Evolutionary conservation across 2,888 invertebrate species (phyloP).

Genomic region (Leucoptera coffeella): DNA sequence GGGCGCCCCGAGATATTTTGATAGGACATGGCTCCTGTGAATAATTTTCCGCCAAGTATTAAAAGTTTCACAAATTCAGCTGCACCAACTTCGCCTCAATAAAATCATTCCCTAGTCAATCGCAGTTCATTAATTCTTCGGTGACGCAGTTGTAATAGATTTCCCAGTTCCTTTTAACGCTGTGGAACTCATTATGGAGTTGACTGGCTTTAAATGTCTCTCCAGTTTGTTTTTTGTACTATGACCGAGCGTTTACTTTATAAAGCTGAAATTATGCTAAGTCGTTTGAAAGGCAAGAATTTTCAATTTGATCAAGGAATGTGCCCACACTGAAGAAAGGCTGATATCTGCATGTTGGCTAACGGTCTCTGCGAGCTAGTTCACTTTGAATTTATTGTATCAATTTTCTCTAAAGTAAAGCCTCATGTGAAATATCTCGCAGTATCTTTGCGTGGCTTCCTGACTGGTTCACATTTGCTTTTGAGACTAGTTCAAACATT

Average conservation of each 20-base stretch:
- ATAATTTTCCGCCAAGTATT: constrained; percentile 33
- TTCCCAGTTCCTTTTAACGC: too few species aligned
- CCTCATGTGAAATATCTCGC: constrained; percentile 2
- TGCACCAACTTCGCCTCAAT: background rate
- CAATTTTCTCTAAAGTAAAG: constrained; percentile 18
- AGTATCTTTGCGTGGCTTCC: background rate
- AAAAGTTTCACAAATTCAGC: constrained; percentile 33
- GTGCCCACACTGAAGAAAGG: constrained; percentile 20
- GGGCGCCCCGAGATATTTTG: constrained; percentile 54
- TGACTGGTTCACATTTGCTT: too few species aligned
- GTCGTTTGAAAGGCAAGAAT: too few species aligned
- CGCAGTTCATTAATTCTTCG: too few species aligned
- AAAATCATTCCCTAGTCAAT: too few species aligned
- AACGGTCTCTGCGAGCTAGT: constrained; percentile 13
- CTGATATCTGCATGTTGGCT: constrained; percentile 25
- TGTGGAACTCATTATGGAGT: too few species aligned
- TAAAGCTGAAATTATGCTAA: too few species aligned
- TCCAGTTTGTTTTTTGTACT: too few species aligned
- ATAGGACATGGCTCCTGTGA: constrained; percentile 51
- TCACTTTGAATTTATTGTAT: constrained; percentile 27
- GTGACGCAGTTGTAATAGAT: too few species aligned
- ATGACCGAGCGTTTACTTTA: too few species aligned
- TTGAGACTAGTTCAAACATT: too few species aligned
- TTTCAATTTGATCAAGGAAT: constrained; percentile 33
- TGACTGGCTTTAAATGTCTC: too few species aligned